Conservation (phyloP, 2,888 invertebrate species). For the Amitus sp. region DNA sequence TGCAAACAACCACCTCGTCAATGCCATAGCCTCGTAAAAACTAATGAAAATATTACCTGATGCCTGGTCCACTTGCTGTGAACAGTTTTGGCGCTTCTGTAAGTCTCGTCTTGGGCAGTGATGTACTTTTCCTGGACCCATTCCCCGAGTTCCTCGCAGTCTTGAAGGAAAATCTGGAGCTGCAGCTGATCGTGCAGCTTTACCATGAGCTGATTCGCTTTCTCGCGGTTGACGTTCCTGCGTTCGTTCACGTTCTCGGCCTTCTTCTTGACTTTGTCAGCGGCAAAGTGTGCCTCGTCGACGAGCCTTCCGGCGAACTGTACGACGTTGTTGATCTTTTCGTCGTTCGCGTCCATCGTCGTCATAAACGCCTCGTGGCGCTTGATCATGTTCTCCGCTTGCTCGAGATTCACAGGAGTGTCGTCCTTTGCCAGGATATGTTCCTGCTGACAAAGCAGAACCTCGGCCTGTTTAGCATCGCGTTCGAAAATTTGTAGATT, state of each 20-base stretch:
- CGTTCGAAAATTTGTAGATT: constrained; percentile 95
- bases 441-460: constrained; percentile 97
- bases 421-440: constrained; percentile 97
- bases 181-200: constrained; percentile 93
- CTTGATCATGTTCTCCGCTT: constrained; percentile 96
- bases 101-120: constrained; percentile 98
- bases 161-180: constrained; percentile 94
- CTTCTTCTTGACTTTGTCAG: constrained; percentile 96
- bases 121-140: constrained; percentile 99
- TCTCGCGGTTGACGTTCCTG: constrained; percentile 88
- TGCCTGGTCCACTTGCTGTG: constrained; percentile 99
- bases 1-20: constrained; percentile 67
- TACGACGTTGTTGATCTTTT: constrained; percentile 96
- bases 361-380: constrained; percentile 99
- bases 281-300: constrained; percentile 94
- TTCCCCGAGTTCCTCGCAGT: constrained; percentile 96
- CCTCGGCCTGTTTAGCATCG: constrained; percentile 97
- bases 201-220: constrained; percentile 91
- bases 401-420: constrained; percentile 91
- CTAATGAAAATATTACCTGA: constrained; percentile 71
- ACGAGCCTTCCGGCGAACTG: constrained; percentile 92
- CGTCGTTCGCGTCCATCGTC: constrained; percentile 99
- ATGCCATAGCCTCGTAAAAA: not conserved
- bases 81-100: constrained; percentile 97
- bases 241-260: constrained; percentile 94